Evolutionary conservation across 2,888 invertebrate species (phyloP), one percentile per base, ranked within the genome.

Genomic region (Mythimna vitellina): DNA sequence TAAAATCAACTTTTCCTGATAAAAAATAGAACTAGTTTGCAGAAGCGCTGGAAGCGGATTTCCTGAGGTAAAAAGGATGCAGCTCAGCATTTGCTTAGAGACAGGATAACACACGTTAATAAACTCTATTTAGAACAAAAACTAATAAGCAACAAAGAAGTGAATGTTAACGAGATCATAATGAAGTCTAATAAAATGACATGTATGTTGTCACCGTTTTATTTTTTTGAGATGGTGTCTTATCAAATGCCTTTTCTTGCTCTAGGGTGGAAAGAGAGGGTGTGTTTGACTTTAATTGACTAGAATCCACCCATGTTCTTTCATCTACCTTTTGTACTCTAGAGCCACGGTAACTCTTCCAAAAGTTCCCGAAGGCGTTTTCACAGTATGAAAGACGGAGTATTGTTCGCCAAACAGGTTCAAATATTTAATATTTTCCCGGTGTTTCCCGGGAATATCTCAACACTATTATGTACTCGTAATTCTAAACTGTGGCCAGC

Each of bases 381-480:
- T 14, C 35, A 46, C 42, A 35, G 25, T 8, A 22, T 32, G 32
- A 42, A 14, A 42, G 12, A 42, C 14, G 14, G 4, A 42, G 4
- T 38, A 38, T 38, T 38, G 38, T 38, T 10, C 9, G 38, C 9
- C 35, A 35, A 9, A 35, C 9, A 35, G 35, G 35, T 35, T 9
- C 9, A 35, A 35, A 35, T 35, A 35, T 35, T 14, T 42, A 42
- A 42, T 5, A 42, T 25, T 32, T 25, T 61, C 54, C 12, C 17
- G 29, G 2, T 14, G 17, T 35, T 32, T 58, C 46, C 46, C 38
- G 25, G 20, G 35, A 0, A 32, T 4, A 22, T 57, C 42, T 70
- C 78, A 38, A 53, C 25, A 62, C 57, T 71, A 22, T n/a, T 32
- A 20, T n/a, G 20, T 65, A 49, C 20, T 22, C 22, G 8, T 58